Conservation (phyloP, 2,888 invertebrate genomes). For the Mythimna impura region DNA sequence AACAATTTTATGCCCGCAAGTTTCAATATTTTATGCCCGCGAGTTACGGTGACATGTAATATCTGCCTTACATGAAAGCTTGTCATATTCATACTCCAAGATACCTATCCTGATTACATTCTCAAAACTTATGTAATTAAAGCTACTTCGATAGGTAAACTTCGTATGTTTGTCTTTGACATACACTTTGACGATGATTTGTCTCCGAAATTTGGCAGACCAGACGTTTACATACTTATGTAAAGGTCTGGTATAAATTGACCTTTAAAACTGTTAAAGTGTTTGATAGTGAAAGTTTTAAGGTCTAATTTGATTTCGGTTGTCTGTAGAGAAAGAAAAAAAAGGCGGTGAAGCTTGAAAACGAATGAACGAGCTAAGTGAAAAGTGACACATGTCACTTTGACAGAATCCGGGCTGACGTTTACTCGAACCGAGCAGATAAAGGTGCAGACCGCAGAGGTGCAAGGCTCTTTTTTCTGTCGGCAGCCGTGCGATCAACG, state of each 20-base stretch:
- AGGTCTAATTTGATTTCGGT: neutral
- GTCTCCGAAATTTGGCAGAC: conserved; percentile 20
- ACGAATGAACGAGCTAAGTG: too few species aligned
- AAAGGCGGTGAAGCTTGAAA: too few species aligned
- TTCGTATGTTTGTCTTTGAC: conserved; percentile 53
- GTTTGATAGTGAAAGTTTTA: neutral
- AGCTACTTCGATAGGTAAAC: conserved; percentile 55
- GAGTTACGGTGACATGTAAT: neutral
- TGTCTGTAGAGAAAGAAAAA: neutral
- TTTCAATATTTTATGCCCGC: neutral
- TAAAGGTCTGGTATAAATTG: neutral
- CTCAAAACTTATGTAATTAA: conserved; percentile 60
- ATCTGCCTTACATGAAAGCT: neutral
- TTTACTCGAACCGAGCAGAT: too few species aligned
- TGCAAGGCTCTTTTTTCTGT: too few species aligned
- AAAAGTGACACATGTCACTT: too few species aligned
- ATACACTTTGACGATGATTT: conserved; percentile 43
- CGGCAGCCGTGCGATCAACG: too few species aligned
- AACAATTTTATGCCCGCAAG: neutral
- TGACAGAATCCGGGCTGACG: too few species aligned
- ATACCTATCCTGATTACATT: conserved; percentile 42
- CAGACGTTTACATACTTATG: neutral
- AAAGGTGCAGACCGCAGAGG: too few species aligned
- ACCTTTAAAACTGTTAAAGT: neutral
- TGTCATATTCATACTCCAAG: conserved; percentile 24